A percentile compares a stretch with the other conserved stretches of the same genome.
Evolutionary conservation across 2,797 vertebrate species (phyloP).

Genomic region (Acipenser transmontanus): DNA sequence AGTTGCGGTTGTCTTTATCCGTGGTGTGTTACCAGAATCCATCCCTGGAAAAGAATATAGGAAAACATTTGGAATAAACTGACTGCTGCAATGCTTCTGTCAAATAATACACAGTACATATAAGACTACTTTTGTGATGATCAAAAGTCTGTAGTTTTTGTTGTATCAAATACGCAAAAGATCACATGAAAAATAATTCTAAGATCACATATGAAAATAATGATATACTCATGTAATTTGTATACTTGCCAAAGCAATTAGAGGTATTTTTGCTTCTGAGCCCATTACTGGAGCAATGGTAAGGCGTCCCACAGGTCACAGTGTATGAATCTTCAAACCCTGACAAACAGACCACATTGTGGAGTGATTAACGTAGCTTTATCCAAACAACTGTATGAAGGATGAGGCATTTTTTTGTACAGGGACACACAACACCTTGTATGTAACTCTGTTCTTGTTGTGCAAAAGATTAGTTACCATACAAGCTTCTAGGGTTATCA

Average conservation of each 20-base stretch:
- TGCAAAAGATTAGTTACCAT: no score
- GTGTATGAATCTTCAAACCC: slow-evolving; percentile 83
- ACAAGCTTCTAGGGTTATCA: no score
- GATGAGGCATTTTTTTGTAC: no score
- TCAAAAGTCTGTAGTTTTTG: no score
- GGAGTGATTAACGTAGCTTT: slow-evolving; percentile 29
- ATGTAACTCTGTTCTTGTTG: no score
- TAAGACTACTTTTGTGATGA: no score
- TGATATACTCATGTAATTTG: slow-evolving; percentile 37
- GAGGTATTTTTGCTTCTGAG: slow-evolving; percentile 59
- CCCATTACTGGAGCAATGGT: slow-evolving; percentile 61
- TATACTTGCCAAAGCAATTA: slow-evolving; percentile 60
- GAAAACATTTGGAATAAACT: no score
- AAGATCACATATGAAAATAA: slow-evolving; percentile 13
- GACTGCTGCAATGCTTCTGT: no score
- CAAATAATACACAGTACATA: no score
- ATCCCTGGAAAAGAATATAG: slow-evolving; percentile 46
- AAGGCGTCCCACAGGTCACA: slow-evolving; percentile 84
- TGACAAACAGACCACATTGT: slow-evolving; percentile 46
- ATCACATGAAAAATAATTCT: no score
- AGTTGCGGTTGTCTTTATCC: slow-evolving; percentile 81
- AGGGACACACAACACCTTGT: no score
- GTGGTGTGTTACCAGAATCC: slow-evolving; percentile 52
- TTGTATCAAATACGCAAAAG: no score
- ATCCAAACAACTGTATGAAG: neutral